phyloP scores from a whole-genome alignment of 1,140 invertebrate species.

The Sinonovacula constricta region DNA sequence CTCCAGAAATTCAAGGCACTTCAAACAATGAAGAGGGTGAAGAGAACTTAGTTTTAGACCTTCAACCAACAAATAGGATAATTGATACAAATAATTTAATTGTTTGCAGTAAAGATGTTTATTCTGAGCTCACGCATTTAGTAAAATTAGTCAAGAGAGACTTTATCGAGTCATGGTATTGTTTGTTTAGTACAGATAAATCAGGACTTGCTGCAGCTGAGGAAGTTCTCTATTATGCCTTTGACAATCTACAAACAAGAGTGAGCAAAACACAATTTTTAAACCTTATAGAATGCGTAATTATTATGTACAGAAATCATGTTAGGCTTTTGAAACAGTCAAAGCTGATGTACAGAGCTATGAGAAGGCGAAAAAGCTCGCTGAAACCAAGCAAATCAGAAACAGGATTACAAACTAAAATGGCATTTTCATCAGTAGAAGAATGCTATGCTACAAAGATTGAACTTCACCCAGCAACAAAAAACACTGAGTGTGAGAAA shows the following conservation, averaged over 20 bases:
- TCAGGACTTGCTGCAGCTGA: not conserved
- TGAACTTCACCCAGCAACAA: constrained; percentile 35
- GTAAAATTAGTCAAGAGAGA: constrained; percentile 20
- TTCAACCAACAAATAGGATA: not conserved
- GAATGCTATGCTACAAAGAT: constrained; percentile 31
- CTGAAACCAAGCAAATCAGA: too few relatives aligned
- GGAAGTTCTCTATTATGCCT: constrained; percentile 10
- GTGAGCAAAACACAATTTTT: not conserved
- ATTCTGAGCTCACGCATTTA: constrained; percentile 1
- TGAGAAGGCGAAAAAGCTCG: constrained; percentile 8
- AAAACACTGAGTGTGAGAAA: constrained; percentile 3
- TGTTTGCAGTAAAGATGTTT: not conserved
- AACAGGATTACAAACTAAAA: too few relatives aligned
- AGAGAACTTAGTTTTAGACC: not conserved
- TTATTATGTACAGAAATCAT: constrained; percentile 33
- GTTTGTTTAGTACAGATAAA: constrained; percentile 20
- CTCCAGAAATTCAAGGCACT: not conserved
- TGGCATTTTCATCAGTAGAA: too few relatives aligned
- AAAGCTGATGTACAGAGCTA: constrained; percentile 5
- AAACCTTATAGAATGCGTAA: not conserved
- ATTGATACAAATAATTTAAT: not conserved
- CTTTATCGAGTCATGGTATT: constrained; percentile 38
- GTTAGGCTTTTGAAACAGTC: constrained; percentile 25
- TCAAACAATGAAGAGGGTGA: not conserved
- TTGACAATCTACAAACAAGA: constrained; percentile 10